Conservation (phyloP, 1,140 invertebrate species). For the Heliconius nattereri region DNA sequence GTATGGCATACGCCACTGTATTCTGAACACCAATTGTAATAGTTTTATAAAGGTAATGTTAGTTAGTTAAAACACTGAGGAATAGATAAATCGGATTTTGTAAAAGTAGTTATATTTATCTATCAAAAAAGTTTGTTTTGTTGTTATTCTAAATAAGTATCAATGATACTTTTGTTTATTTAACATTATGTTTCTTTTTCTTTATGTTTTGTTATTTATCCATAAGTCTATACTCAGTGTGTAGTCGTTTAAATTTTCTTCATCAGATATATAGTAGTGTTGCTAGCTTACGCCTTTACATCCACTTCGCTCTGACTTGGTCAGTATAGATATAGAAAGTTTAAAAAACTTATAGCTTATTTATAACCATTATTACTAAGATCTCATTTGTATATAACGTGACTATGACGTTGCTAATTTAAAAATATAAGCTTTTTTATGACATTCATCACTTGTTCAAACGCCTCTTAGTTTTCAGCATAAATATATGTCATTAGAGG, state of each 20-base stretch:
- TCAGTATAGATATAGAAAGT: conserved; percentile 51
- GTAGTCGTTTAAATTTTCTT: conserved; percentile 39
- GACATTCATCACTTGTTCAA: not conserved
- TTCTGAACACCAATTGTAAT: conserved; percentile 54
- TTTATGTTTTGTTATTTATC: not conserved
- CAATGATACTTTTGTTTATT: not conserved
- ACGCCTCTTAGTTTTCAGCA: not conserved
- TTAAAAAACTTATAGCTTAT: conserved; percentile 64
- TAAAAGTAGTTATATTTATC: not conserved
- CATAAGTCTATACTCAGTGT: not conserved
- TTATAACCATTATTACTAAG: conserved; percentile 48
- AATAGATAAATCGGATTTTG: not conserved
- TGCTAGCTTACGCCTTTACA: conserved; percentile 61
- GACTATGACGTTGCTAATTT: conserved; percentile 9
- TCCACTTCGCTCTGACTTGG: conserved; percentile 49
- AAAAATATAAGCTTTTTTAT: conserved; percentile 22
- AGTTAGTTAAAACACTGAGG: conserved; percentile 15
- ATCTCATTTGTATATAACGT: conserved; percentile 62
- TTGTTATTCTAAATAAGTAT: not conserved
- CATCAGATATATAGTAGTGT: conserved; percentile 53
- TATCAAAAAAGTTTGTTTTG: not conserved
- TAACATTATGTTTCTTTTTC: not conserved
- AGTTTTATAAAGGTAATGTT: conserved; percentile 25
- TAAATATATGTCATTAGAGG: not conserved
- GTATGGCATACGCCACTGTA: conserved; percentile 32